Base-by-base conservation (phyloP, 2,797 vertebrate species). In the Aplochiton taeniatus region DNA sequence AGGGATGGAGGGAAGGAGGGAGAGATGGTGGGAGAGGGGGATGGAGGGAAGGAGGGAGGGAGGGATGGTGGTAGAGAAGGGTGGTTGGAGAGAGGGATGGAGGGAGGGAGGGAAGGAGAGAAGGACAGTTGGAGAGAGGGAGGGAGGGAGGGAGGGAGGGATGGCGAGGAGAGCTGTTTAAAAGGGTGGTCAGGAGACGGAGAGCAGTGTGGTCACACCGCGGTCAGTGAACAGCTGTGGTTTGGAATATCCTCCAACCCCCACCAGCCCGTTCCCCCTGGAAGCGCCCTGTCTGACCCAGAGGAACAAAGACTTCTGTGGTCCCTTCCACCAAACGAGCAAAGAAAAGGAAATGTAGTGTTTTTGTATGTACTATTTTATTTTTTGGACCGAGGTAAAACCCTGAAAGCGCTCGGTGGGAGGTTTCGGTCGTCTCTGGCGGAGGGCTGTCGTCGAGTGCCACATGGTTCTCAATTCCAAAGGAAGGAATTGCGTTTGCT, bases 191-290 rank as follows among this genome's bases (percentile, higher is more conserved):
- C 84, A 85, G 83, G 79, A 86, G 83, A 84, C 74, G 70, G 74
- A 84, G 75, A 83, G 72, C 77, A 58, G 68, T 88, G 87, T 73
- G 89, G 87, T 88, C 43, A 70, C 11, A 68, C 61, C 65, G 73
- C 80, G 87, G 87, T 87, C 89, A 88, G 65, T 87, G 82, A 75
- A 80, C 85, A 86, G 82, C 85, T 85, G 87, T 44, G 79, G 73
- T 68, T 73, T 68, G 54, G 46, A 81, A 81, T 70, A 69, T 61
- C 20, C 20, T 69, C 58, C 1, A 53, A 71, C 66, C 63, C 75
- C 69, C 65, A 81, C 73, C 70, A n/a, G n/a, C 3, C 31, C 31
- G 6, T 31, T 31, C 70, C 56, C 59, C 74, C 70, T 65, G 79
- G 73, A 78, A 54, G 63, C 67, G 31, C 31, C 6, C 31, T 6